Base-by-base conservation (phyloP, 1,140 invertebrate species). In the Drosophila pectinifera region DNA sequence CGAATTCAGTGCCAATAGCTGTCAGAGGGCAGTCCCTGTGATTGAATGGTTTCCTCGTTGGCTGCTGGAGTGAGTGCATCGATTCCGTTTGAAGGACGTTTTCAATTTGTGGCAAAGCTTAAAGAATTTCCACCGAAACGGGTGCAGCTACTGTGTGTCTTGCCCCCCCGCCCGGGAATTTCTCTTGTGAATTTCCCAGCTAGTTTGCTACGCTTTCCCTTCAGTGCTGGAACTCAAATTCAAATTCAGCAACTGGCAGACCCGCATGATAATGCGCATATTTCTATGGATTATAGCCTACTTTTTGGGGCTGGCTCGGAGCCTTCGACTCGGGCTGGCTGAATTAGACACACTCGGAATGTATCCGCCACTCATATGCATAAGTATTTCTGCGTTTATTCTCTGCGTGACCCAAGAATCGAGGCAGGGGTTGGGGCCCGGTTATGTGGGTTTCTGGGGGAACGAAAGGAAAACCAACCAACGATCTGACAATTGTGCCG, bases 221-320 rank as follows among this genome's bases (percentile, higher is more conserved):
- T 38, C 14, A 31, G 46, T 31, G 31, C 46, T 10, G 56, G 68
- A 70, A 63, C 72, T 64, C 46, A 78, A 65, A 78, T 73, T 88
- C 64, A 48, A 53, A 68, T 57, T 63, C 65, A 56, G 49, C 42
- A 49, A 58, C 58, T 54, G 62, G 45, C 58, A 39, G 41, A 62
- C 78, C 78, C 83, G 75, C 83, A 79, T 88, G 70, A 79, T 73
- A 86, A 88, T 43, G 63, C 59, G 78, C 83, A 83, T 83, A 88
- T 86, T 86, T 86, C 69, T 69, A 76, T 79, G 79, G 79, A 78
- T 88, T 79, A 86, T 83, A 76, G 83, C 79, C 75, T 79, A 86
- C 75, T 83, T 88, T 88, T 78, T 36, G 75, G 79, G 64, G 48
- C 73, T 53, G 59, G 48, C 63, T 73, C 49, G 57, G 31, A 80